Conservation (phyloP, 2,113 vertebrate species). For the Lophotis ruficrista region DNA sequence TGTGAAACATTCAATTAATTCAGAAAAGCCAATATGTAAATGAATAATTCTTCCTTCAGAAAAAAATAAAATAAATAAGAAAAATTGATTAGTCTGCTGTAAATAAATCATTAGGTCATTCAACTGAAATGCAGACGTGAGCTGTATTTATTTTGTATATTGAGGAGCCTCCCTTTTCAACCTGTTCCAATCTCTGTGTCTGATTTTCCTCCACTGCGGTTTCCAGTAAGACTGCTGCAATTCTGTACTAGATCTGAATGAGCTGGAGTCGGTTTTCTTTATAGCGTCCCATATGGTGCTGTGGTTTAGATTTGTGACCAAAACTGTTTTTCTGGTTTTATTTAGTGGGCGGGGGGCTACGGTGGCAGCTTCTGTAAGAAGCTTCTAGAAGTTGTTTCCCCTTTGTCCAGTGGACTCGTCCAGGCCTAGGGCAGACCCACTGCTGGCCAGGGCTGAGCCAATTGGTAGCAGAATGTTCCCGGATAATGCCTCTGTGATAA, state of each 20-base stretch:
- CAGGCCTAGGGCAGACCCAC: no score
- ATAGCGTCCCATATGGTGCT: not conserved
- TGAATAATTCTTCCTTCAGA: not conserved
- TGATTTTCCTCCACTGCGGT: not conserved
- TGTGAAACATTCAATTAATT: not conserved
- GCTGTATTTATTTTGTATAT: not conserved
- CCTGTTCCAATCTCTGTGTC: not conserved
- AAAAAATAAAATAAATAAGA: not conserved
- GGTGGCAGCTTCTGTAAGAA: no score
- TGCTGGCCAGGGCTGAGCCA: no score
- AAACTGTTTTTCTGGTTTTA: not conserved
- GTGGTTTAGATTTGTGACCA: not conserved
- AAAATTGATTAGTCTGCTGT: not conserved
- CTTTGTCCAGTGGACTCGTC: no score
- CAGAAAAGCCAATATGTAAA: not conserved
- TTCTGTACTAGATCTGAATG: not conserved
- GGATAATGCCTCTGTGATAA: no score
- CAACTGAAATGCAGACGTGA: not conserved
- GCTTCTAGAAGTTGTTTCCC: no score
- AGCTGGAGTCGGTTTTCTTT: not conserved
- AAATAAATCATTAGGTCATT: not conserved
- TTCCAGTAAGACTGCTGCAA: not conserved
- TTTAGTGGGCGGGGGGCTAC: no score
- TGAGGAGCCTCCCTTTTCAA: not conserved
- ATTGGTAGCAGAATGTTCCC: no score